Evolutionary conservation across 2,113 vertebrate genomes (phyloP).

Genomic region (Carassius carassius): DNA sequence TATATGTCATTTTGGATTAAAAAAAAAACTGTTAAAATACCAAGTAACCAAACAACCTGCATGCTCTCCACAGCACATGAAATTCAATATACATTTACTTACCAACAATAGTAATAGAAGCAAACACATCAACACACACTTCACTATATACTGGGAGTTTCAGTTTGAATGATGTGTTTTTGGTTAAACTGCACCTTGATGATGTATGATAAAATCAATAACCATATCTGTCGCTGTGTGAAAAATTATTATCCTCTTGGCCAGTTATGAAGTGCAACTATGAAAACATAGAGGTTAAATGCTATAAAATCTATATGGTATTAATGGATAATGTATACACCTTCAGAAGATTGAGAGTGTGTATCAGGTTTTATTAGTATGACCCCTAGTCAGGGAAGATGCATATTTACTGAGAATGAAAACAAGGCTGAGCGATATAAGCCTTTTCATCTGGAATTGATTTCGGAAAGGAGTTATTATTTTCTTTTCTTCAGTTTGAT

Average conservation of each 20-base stretch:
- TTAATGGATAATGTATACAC: constrained; percentile 2
- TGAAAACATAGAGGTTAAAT: neutral
- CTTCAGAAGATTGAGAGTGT: neutral
- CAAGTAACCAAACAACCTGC: too few species aligned
- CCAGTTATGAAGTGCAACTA: neutral
- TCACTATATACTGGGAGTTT: neutral
- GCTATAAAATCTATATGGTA: neutral
- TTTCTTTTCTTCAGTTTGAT: too few species aligned
- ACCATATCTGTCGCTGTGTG: neutral
- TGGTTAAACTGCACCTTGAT: neutral
- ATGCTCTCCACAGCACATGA: neutral
- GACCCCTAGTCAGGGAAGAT: neutral
- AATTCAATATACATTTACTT: neutral
- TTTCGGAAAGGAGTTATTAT: neutral
- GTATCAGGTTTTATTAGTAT: constrained; percentile 31
- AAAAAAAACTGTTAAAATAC: too few species aligned
- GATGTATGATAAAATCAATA: constrained; percentile 18
- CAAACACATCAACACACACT: neutral
- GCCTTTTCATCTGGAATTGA: neutral
- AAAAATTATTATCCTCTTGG: neutral
- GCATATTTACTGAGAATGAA: neutral
- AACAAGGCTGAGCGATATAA: neutral
- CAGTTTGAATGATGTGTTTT: neutral
- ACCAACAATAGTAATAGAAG: neutral
- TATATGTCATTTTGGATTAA: too few species aligned